Evolutionary conservation across 2,113 vertebrate species (phyloP).

Genomic region (Propithecus coquereli): DNA sequence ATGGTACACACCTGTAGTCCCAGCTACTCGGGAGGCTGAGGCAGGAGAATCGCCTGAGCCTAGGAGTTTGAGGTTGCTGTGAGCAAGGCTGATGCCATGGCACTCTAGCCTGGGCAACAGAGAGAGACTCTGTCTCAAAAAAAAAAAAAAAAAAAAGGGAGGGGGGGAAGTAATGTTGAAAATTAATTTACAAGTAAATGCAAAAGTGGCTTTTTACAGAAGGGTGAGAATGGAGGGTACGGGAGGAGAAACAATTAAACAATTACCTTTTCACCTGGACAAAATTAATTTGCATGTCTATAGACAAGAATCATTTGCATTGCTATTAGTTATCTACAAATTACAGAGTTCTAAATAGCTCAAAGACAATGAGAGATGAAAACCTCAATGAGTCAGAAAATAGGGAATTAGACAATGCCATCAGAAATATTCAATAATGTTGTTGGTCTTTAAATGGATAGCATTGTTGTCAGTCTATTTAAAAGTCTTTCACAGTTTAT

Average conservation of each 20-base stretch:
- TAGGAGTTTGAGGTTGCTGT: too few relatives aligned
- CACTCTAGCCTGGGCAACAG: too few relatives aligned
- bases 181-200: conserved; percentile 23
- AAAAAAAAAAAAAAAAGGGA: neutral
- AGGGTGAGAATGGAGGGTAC: neutral
- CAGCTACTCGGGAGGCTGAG: too few relatives aligned
- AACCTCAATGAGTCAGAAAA: neutral
- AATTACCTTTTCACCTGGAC: neutral
- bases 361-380: neutral
- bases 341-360: neutral
- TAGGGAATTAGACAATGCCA: neutral
- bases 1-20: too few relatives aligned
- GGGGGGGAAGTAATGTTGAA: neutral
- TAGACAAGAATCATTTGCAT: neutral
- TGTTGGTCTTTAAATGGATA: too few relatives aligned
- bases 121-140: too few relatives aligned
- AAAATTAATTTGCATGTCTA: conserved; percentile 36
- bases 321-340: conserved; percentile 13
- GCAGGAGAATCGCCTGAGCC: too few relatives aligned
- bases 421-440: neutral
- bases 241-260: neutral
- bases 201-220: neutral
- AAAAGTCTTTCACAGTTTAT: conserved; percentile 19
- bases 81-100: too few relatives aligned
- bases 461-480: neutral